Evolutionary conservation across 2,113 vertebrate genomes (phyloP).

Genomic region (Tyrannus savana): DNA sequence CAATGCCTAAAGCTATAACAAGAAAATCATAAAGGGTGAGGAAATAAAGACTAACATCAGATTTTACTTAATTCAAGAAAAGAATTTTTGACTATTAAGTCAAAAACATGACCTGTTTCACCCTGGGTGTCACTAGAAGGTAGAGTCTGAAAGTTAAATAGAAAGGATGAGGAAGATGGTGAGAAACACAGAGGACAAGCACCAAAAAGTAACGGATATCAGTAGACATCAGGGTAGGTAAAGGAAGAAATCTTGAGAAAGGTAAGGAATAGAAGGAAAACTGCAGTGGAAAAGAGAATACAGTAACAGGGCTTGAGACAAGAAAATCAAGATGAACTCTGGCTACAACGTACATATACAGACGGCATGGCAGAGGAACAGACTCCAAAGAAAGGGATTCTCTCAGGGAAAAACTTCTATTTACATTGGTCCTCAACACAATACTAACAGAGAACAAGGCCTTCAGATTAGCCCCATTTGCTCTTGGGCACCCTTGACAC

Average conservation of each 20-base stretch:
- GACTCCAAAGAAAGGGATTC: not conserved
- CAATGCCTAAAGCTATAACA: not conserved
- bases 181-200: not conserved
- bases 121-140: not conserved
- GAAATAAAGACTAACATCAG: not conserved
- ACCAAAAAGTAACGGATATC: not conserved
- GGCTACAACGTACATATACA: fast-evolving
- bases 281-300: not conserved
- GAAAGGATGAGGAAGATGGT: not conserved
- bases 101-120: not conserved
- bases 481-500: not conserved
- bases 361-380: fast-evolving
- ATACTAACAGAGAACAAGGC: not conserved
- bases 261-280: not conserved
- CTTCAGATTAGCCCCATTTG: not conserved
- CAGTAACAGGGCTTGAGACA: not conserved
- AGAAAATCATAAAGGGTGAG: not conserved
- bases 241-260: not conserved
- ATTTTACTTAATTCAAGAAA: not conserved
- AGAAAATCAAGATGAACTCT: not conserved
- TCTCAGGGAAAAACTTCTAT: not conserved
- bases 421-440: not conserved
- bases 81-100: not conserved
- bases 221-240: not conserved
- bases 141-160: not conserved